These are phyloP conservation scores for Eutrigla gurnardus DNA, from an alignment of 2,797 vertebrate genomes.

Conservation along the genomic window DNA sequence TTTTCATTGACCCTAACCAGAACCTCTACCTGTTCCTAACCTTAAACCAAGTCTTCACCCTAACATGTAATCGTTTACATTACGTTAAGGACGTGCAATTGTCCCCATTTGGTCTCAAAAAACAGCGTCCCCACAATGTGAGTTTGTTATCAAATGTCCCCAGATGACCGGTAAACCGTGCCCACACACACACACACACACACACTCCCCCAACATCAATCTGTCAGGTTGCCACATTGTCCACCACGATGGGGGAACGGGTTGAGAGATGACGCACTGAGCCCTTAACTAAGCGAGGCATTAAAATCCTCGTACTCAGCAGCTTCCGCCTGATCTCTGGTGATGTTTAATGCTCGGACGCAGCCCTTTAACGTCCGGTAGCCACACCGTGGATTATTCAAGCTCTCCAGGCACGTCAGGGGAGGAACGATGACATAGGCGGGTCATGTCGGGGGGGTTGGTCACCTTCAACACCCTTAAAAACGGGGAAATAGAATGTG, in stretches of 20 bases:
- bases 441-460: background rate
- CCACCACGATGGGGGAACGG: conserved; percentile 16
- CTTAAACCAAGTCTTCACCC: too few relatives aligned
- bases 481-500: conserved; percentile 3
- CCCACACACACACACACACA: conserved; percentile 22
- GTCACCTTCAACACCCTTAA: background rate
- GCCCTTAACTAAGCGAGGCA: conserved; percentile 24
- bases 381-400: background rate
- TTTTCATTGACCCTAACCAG: too few relatives aligned
- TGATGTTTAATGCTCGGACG: conserved; percentile 13
- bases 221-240: conserved; percentile 50
- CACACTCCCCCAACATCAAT: too few relatives aligned
- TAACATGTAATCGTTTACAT: too few relatives aligned
- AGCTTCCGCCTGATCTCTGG: conserved; percentile 6
- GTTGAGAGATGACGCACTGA: conserved; percentile 45
- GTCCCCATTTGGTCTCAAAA: too few relatives aligned
- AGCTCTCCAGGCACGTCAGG: background rate
- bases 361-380: background rate
- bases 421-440: conserved; percentile 4
- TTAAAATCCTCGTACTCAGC: conserved; percentile 46
- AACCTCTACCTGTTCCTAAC: too few relatives aligned
- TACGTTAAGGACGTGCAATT: too few relatives aligned
- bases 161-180: too few relatives aligned
- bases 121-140: too few relatives aligned
- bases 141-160: too few relatives aligned